These are phyloP conservation scores for Cyclura pinguis DNA, from an alignment of 2,797 vertebrate genomes.

Conservation along the genomic window DNA sequence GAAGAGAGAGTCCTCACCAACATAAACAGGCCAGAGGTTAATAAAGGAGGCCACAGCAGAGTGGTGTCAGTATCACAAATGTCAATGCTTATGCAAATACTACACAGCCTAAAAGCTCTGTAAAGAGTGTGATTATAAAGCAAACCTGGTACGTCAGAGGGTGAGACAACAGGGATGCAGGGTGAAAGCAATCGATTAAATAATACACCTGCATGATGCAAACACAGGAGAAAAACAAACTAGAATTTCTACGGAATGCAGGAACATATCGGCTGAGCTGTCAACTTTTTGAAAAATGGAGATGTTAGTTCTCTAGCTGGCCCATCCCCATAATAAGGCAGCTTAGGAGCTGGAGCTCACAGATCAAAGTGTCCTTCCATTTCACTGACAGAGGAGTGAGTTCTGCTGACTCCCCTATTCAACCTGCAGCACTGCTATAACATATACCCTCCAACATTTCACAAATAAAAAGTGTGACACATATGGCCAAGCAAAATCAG, in stretches of 20 bases:
- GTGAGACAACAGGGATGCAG: conserved; percentile 37
- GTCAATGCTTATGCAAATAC: conserved; percentile 16
- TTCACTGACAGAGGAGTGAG: neutral
- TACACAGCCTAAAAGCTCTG: neutral
- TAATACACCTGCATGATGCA: conserved; percentile 29
- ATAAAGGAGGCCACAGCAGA: conserved; percentile 37
- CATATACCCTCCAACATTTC: too few species aligned
- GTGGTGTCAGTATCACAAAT: conserved; percentile 3
- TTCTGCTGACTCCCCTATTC: neutral
- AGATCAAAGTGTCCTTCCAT: neutral
- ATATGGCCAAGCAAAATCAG: too few species aligned
- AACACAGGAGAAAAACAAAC: neutral
- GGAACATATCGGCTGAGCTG: neutral
- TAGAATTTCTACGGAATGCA: neutral
- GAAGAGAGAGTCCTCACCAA: conserved; percentile 53
- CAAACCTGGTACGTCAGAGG: neutral
- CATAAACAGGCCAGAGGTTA: conserved; percentile 48
- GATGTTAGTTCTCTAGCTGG: neutral
- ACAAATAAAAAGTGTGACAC: too few species aligned
- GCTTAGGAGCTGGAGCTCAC: neutral
- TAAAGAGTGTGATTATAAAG: conserved; percentile 6
- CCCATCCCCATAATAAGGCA: neutral
- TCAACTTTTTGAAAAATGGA: neutral
- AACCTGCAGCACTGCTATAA: neutral
- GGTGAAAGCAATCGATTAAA: conserved; percentile 36